Conservation (phyloP, 2,888 invertebrate genomes). For the Nephrotoma appendiculata region DNA sequence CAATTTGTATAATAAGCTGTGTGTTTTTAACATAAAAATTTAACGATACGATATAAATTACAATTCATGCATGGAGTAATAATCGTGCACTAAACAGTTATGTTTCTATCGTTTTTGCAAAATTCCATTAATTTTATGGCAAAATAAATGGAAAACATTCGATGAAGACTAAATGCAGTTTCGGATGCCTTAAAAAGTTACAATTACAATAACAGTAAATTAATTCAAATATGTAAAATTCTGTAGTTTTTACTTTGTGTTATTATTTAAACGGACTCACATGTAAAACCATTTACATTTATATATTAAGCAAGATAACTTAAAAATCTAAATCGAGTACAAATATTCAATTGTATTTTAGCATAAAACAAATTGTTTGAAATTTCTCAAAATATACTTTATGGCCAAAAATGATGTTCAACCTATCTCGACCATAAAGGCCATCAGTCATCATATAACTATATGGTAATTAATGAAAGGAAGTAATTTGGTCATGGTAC, state of each 20-base stretch:
- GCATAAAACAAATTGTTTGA: no score
- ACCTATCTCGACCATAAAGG: no score
- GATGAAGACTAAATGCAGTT: conserved; percentile 52
- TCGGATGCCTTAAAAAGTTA: conserved; percentile 42
- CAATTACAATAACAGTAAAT: not conserved
- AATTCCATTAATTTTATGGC: conserved; percentile 28
- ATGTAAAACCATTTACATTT: no score
- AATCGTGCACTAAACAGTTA: not conserved
- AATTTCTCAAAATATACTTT: no score
- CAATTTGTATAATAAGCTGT: not conserved
- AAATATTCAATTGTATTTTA: no score
- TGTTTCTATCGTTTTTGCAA: not conserved
- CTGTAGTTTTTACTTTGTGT: not conserved
- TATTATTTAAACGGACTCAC: not conserved
- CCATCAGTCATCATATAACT: no score
- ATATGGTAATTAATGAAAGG: no score
- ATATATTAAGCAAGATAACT: no score
- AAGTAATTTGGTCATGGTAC: no score
- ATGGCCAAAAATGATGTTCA: no score
- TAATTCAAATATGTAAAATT: not conserved
- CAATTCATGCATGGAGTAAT: not conserved
- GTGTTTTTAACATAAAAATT: not conserved
- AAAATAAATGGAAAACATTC: conserved; percentile 53
- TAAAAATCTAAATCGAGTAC: no score
- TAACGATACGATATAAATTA: not conserved